Conservation (phyloP, 1,140 invertebrate species). For the Zelostemma sp. region DNA sequence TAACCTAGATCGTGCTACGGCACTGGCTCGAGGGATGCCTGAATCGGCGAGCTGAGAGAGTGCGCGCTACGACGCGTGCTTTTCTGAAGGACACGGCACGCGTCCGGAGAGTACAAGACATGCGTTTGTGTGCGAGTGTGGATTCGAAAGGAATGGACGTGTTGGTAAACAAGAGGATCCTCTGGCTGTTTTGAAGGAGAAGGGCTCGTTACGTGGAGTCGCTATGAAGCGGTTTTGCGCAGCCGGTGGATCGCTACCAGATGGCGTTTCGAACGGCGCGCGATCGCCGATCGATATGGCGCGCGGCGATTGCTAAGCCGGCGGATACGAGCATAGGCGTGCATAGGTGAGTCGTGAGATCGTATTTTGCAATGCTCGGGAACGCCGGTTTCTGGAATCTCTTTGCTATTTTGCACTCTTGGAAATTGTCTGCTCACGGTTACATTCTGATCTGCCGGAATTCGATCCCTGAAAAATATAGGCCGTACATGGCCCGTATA, state of each 20-base stretch:
- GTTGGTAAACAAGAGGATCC: conserved; percentile 16
- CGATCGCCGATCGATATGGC: conserved; percentile 32
- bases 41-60: background rate
- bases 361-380: background rate
- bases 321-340: background rate
- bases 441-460: too few relatives aligned
- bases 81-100: background rate
- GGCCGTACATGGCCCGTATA: too few relatives aligned
- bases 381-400: background rate
- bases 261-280: conserved; percentile 27
- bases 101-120: background rate
- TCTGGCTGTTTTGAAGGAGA: too few relatives aligned
- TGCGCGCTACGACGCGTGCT: conserved; percentile 1
- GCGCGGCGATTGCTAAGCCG: conserved; percentile 24
- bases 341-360: background rate
- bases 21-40: background rate
- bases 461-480: too few relatives aligned
- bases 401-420: too few relatives aligned
- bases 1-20: background rate
- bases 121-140: background rate
- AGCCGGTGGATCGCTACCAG: conserved; percentile 30
- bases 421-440: too few relatives aligned
- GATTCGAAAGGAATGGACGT: background rate
- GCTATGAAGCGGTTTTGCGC: conserved; percentile 28
- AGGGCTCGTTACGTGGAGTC: conserved; percentile 16